Evolutionary conservation across 2,888 invertebrate genomes (phyloP).

Genomic region (Harpalus rubripes): DNA sequence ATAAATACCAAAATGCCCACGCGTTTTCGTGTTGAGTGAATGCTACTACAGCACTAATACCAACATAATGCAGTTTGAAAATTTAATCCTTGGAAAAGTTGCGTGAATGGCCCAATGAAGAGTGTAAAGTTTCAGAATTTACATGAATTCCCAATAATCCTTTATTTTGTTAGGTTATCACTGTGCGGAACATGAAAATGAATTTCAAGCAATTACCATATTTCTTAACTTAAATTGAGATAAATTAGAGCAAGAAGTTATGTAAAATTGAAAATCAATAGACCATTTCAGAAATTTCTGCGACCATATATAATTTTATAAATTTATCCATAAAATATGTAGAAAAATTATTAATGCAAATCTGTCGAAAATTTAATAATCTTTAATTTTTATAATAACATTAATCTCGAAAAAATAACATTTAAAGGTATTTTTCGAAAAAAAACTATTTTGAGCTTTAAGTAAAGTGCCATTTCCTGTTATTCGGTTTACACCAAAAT

Average conservation of each 20-base stretch:
- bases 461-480: too few relatives aligned
- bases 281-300: too few relatives aligned
- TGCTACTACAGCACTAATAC: not conserved
- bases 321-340: too few relatives aligned
- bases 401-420: too few relatives aligned
- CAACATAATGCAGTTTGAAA: constrained; percentile 25
- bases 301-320: too few relatives aligned
- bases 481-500: too few relatives aligned
- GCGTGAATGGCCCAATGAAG: constrained; percentile 30
- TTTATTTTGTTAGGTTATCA: constrained; percentile 22
- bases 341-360: too few relatives aligned
- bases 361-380: too few relatives aligned
- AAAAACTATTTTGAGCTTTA: too few relatives aligned
- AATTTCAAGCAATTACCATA: constrained; percentile 15
- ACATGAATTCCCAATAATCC: constrained; percentile 43
- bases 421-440: too few relatives aligned
- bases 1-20: too few relatives aligned
- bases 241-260: constrained; percentile 17
- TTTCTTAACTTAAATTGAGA: constrained; percentile 5
- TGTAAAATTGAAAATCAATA: constrained; percentile 15
- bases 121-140: constrained; percentile 37
- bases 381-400: too few relatives aligned
- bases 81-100: constrained; percentile 25
- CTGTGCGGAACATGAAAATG: not conserved
- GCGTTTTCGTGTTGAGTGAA: not conserved